Conservation (phyloP, 2,797 vertebrate genomes). For the Tenualosa ilisha region DNA sequence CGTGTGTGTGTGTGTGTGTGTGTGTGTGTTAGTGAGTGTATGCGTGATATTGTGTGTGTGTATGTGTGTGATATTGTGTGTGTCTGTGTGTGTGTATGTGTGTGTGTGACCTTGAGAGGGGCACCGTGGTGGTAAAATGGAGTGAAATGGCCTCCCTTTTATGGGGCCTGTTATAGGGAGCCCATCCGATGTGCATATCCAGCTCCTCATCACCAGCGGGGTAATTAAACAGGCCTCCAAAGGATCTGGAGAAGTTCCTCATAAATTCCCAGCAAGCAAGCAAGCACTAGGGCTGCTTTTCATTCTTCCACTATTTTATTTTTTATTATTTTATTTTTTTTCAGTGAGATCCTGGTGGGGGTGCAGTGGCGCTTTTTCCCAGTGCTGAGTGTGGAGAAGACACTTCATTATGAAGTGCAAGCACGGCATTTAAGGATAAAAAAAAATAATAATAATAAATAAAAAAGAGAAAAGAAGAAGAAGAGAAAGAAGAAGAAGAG, state of each 20-base stretch:
- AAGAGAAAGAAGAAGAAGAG: too few relatives aligned
- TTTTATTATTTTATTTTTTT: neutral
- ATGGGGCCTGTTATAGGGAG: neutral
- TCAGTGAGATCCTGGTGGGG: neutral
- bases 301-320: neutral
- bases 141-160: neutral
- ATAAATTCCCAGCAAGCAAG: neutral
- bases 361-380: neutral
- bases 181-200: neutral
- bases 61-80: neutral
- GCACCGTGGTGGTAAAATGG: neutral
- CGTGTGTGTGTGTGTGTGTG: neutral
- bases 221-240: neutral
- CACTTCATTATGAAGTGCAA: conserved; percentile 8
- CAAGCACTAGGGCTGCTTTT: neutral
- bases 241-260: neutral
- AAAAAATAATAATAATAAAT: neutral
- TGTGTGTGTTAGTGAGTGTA: neutral
- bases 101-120: conserved; percentile 8
- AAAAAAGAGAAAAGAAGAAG: too few relatives aligned
- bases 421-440: neutral
- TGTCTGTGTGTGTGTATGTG: neutral
- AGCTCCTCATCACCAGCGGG: neutral
- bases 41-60: neutral
- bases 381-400: neutral